These are phyloP conservation scores for Ptychadena robeensis DNA, from an alignment of 2,797 vertebrate genomes.

Conservation along the genomic window DNA sequence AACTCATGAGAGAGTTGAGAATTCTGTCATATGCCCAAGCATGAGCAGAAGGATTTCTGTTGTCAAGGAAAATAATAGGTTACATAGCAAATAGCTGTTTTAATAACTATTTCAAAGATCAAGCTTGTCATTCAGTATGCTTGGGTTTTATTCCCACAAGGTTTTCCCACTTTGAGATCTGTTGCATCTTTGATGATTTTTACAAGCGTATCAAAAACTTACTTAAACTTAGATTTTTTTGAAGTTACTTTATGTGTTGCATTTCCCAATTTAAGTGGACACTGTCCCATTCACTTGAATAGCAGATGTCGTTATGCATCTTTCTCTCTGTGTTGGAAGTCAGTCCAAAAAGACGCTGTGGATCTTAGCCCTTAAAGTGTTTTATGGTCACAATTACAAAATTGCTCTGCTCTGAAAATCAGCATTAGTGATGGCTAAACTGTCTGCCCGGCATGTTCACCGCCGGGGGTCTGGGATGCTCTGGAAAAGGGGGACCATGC, in stretches of 20 bases:
- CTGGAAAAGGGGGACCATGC: too few species aligned
- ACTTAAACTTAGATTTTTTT: constrained; percentile 6
- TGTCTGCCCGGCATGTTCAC: too few species aligned
- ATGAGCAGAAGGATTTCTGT: constrained; percentile 59
- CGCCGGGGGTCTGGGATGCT: too few species aligned
- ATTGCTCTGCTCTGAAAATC: too few species aligned
- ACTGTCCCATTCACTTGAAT: too few species aligned
- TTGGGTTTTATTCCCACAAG: constrained; percentile 47
- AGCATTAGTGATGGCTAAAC: too few species aligned
- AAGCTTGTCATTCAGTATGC: constrained; percentile 50
- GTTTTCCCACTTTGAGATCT: constrained; percentile 46
- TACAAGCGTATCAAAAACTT: constrained; percentile 34
- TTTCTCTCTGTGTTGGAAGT: too few species aligned
- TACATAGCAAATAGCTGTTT: constrained; percentile 59
- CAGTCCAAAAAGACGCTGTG: too few species aligned
- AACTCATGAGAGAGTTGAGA: constrained; percentile 49
- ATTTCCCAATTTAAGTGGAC: background rate
- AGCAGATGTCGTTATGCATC: too few species aligned
- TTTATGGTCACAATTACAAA: too few species aligned
- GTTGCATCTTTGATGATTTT: constrained; percentile 53
- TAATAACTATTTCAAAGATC: constrained; percentile 58
- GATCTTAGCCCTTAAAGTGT: too few species aligned
- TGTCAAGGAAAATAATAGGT: constrained; percentile 62
- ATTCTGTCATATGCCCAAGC: constrained; percentile 58
- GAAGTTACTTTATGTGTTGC: background rate